A percentile compares a stretch with the other conserved stretches of the same genome.
phyloP scores from a whole-genome alignment of 1,140 invertebrate genomes.

The Rhynchophorus ferrugineus region DNA sequence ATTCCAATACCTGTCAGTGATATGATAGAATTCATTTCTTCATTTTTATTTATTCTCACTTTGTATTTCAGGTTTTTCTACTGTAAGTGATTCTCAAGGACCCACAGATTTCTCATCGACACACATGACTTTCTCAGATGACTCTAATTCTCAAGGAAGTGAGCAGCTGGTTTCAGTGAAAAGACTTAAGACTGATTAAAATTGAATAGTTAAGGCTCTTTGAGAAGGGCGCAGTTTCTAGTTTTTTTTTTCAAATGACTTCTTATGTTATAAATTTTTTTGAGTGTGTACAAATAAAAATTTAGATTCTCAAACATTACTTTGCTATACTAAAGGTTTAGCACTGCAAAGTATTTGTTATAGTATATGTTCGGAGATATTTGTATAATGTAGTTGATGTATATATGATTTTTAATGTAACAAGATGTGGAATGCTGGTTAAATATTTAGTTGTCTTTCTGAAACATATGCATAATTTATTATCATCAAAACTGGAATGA shows the following conservation, averaged over 20 bases:
- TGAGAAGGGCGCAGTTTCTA: background rate
- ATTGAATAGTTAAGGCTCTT: conserved; percentile 3
- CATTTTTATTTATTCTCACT: conserved; percentile 7
- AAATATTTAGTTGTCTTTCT: too few relatives aligned
- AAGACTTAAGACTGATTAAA: conserved; percentile 62
- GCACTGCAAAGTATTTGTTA: too few relatives aligned
- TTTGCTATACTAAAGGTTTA: too few relatives aligned
- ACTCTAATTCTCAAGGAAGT: conserved; percentile 81
- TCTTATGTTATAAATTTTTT: too few relatives aligned
- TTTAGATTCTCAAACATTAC: background rate
- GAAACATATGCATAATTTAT: too few relatives aligned
- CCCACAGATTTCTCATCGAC: conserved; percentile 75
- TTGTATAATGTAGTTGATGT: too few relatives aligned
- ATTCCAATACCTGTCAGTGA: conserved; percentile 79
- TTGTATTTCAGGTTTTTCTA: conserved; percentile 68
- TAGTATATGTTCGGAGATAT: too few relatives aligned
- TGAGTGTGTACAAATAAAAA: too few relatives aligned
- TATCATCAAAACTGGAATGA: too few relatives aligned
- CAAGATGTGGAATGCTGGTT: too few relatives aligned
- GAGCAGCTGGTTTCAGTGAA: conserved; percentile 60
- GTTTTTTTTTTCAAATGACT: too few relatives aligned
- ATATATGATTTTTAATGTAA: too few relatives aligned
- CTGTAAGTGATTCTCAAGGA: conserved; percentile 81
- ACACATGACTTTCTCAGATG: conserved; percentile 78
- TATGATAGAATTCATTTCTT: conserved; percentile 1